These are phyloP conservation scores for Amphiduros pacificus DNA, from an alignment of 2,888 invertebrate species.

Conservation along the genomic window DNA sequence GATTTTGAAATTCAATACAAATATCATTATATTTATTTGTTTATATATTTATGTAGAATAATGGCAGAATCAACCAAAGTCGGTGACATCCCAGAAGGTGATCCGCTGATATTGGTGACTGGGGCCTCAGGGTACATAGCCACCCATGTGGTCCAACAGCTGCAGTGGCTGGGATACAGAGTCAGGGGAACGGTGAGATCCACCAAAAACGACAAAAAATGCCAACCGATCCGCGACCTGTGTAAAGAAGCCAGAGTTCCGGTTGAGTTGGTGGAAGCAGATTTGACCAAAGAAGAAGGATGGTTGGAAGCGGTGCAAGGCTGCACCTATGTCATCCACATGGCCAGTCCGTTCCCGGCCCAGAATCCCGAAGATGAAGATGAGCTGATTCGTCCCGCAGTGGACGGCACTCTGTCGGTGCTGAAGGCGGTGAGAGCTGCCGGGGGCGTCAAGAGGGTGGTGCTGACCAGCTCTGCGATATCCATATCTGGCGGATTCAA, in stretches of 20 bases:
- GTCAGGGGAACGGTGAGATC: constrained; percentile 3
- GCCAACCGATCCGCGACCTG: constrained; percentile 49
- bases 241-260: constrained; percentile 53
- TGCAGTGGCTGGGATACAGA: constrained; percentile 48
- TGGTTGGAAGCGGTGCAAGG: constrained; percentile 55
- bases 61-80: too few species aligned
- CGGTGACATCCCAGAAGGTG: too few species aligned
- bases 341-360: constrained; percentile 60
- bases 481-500: constrained; percentile 48
- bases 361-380: constrained; percentile 53
- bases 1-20: too few species aligned
- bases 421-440: constrained; percentile 60
- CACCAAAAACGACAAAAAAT: constrained; percentile 27
- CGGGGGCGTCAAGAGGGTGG: constrained; percentile 62
- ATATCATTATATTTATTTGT: too few species aligned
- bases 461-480: constrained; percentile 63
- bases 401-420: constrained; percentile 62
- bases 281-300: background rate
- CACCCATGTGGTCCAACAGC: constrained; percentile 61
- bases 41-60: too few species aligned
- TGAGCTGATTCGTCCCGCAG: constrained; percentile 60
- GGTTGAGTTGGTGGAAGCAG: constrained; percentile 12
- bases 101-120: constrained; percentile 62
- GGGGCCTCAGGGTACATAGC: constrained; percentile 63
- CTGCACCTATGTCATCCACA: constrained; percentile 60